Percentiles rank a stretch among this genome's conserved stretches.
These are phyloP conservation scores for Setophaga kirtlandii DNA, from an alignment of 2,113 vertebrate genomes.

Conservation along the genomic window DNA sequence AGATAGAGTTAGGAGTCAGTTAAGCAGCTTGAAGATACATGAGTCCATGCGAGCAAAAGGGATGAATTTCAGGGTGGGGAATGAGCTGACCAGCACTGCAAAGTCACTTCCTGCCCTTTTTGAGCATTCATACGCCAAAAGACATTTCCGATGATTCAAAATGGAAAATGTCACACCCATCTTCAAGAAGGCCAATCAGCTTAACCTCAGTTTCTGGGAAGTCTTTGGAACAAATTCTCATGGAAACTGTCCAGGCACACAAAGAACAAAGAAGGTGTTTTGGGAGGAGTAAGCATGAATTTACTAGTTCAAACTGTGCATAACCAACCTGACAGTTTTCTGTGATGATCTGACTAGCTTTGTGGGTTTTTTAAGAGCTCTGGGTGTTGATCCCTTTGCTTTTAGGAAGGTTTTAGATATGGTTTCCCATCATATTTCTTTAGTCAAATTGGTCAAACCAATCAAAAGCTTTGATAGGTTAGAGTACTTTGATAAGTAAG, in stretches of 20 bases:
- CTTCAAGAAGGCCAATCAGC: neutral
- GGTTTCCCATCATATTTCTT: neutral
- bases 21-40: neutral
- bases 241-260: neutral
- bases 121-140: neutral
- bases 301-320: neutral
- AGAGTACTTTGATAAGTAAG: neutral
- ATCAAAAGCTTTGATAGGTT: neutral
- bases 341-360: neutral
- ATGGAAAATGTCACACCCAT: neutral
- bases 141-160: neutral
- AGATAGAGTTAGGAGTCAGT: neutral
- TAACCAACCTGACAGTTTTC: neutral
- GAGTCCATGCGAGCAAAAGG: neutral
- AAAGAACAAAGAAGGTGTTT: neutral
- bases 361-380: neutral
- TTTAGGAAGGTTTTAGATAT: neutral
- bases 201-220: neutral
- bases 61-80: neutral
- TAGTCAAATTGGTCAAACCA: neutral
- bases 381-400: neutral
- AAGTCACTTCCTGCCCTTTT: neutral
- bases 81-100: neutral
- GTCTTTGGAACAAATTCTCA: neutral
- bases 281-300: neutral